phyloP scores from a whole-genome alignment of 1,140 invertebrate species.

The Yoshiicerus persimilis region DNA sequence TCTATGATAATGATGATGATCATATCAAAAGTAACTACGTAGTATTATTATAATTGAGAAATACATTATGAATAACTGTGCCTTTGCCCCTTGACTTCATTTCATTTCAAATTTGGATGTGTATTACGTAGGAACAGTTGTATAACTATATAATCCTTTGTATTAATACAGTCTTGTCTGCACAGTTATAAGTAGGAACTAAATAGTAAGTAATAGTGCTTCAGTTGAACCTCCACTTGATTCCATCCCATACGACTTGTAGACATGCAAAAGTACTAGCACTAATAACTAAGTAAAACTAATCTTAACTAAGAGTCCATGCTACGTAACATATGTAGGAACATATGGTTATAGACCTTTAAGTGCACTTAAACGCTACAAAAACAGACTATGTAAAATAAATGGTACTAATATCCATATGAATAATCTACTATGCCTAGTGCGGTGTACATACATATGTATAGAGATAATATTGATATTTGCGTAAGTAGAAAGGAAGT shows the following conservation, averaged over 20 bases:
- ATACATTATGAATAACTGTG: not conserved
- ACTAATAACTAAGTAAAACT: not conserved
- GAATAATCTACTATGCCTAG: not conserved
- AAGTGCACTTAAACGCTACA: not conserved
- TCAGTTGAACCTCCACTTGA: not conserved
- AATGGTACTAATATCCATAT: not conserved
- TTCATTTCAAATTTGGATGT: too few relatives aligned
- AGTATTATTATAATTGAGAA: slow-evolving; percentile 4
- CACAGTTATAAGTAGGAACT: not conserved
- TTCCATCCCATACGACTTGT: not conserved
- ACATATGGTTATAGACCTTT: not conserved
- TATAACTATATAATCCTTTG: not conserved
- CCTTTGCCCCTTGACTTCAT: not conserved
- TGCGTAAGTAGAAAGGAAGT: not conserved
- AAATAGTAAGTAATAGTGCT: not conserved
- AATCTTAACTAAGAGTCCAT: not conserved
- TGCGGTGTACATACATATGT: not conserved
- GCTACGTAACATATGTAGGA: not conserved
- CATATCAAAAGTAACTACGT: not conserved
- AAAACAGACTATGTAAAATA: not conserved
- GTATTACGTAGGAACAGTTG: not conserved
- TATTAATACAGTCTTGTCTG: not conserved
- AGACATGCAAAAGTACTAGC: not conserved
- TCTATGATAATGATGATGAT: not conserved
- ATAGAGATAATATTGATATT: not conserved